A percentile compares a stretch with the other conserved stretches of the same genome.
Evolutionary conservation across 2,797 vertebrate genomes (phyloP).

Genomic region (Sebastes nivosus): DNA sequence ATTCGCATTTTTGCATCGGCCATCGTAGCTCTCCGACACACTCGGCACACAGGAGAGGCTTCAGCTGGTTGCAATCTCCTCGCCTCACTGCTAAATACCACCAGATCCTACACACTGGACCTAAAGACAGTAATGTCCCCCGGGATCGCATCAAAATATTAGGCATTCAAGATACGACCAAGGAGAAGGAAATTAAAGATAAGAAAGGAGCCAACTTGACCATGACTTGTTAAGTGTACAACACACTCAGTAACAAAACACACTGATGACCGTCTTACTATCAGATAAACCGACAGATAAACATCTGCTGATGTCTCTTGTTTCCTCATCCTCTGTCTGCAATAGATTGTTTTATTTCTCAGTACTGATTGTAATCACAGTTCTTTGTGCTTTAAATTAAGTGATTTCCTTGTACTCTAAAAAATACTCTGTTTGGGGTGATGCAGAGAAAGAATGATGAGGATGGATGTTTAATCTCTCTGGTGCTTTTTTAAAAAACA

Average conservation of each 20-base stretch:
- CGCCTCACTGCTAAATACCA: too few relatives aligned
- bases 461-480: not conserved
- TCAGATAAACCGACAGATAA: not conserved
- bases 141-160: too few relatives aligned
- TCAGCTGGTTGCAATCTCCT: too few relatives aligned
- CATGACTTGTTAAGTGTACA: not conserved
- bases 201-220: not conserved
- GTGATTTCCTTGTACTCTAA: not conserved
- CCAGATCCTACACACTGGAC: too few relatives aligned
- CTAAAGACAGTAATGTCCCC: too few relatives aligned
- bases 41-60: too few relatives aligned
- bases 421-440: not conserved
- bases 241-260: not conserved
- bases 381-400: not conserved
- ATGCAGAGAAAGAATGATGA: not conserved
- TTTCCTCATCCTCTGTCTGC: not conserved
- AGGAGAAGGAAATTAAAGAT: not conserved
- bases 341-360: not conserved
- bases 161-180: not conserved
- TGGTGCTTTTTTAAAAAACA: not conserved
- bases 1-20: too few relatives aligned
- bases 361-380: not conserved
- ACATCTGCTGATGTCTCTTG: not conserved
- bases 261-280: not conserved
- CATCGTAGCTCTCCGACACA: too few relatives aligned